Evolutionary conservation across 2,888 invertebrate species (phyloP), one percentile per base, ranked within the genome.

Genomic region (Sacculina carcini): DNA sequence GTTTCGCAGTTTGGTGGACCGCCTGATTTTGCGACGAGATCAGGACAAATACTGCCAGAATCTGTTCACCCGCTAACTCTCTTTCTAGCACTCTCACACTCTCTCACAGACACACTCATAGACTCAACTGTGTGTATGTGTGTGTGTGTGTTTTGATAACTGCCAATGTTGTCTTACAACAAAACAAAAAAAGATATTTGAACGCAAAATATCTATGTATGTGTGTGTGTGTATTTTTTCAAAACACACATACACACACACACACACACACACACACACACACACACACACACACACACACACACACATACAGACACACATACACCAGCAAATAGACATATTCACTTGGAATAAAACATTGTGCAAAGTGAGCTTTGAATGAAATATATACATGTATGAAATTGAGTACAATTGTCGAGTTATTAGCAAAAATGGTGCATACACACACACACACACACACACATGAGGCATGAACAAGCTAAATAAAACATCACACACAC

Each of bases 261-360:
- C 9, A 48, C 32, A 48, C n/a, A 48, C 32, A 48, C 32, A 48
- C n/a, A 48, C 32, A 48, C 32, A 48, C n/a, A 48, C 32, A 48
- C 32, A 48, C n/a, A 48, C 32, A 48, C 32, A 48, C n/a, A 48
- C 32, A 48, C 32, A 48, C n/a, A 48, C 32, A 48, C 32, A 48
- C n/a, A 48, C 32, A 48, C 32, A 48, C n/a, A 48, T 48, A 48
- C 32, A 48, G 28, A 48, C 32, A 48, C 32, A 48, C 32, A 48
- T 48, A n/a, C n/a, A n/a, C n/a, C n/a, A n/a, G n/a, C n/a, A n/a
- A n/a, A n/a, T n/a, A n/a, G n/a, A n/a, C n/a, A 48, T 48, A 48
- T 48, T 31, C 28, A 47, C 28, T 19, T 40, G 21, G 16, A 40
- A 19, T 19, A 19, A 40, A 19, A 40, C 21, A 40, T 40, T 19